These are phyloP conservation scores for Branchipolynoe longqiensis DNA, from an alignment of 2,888 invertebrate genomes.

Conservation along the genomic window DNA sequence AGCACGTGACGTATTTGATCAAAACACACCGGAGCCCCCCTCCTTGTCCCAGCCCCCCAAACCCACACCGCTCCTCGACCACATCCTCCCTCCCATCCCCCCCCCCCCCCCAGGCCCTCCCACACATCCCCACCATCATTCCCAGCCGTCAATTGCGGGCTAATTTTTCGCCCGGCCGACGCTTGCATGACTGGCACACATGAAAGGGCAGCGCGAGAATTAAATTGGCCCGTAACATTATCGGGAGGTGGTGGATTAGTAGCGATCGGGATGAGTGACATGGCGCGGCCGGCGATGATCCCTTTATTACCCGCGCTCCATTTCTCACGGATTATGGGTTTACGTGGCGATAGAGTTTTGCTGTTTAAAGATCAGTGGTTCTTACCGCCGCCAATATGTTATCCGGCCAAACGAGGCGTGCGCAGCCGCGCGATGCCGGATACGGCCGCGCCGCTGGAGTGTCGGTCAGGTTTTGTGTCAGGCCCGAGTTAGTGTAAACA, in stretches of 20 bases:
- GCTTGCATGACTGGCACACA: constrained; percentile 51
- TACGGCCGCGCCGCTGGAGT: background rate
- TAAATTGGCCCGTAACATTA: constrained; percentile 39
- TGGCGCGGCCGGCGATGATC: constrained; percentile 1
- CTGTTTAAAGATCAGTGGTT: constrained; percentile 42
- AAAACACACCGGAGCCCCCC: too few species aligned
- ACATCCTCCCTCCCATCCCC: background rate
- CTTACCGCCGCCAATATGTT: constrained; percentile 29
- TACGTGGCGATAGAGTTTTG: constrained; percentile 5
- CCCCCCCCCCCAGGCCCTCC: too few species aligned
- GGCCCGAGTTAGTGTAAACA: background rate
- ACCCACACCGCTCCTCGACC: background rate
- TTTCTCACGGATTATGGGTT: constrained; percentile 27
- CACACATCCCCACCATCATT: too few species aligned
- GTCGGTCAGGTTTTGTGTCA: background rate
- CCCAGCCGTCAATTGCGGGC: too few species aligned
- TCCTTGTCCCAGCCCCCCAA: constrained; percentile 1
- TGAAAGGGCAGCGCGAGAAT: constrained; percentile 1
- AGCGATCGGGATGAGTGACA: constrained; percentile 24
- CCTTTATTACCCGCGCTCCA: constrained; percentile 11
- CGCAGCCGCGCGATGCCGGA: background rate
- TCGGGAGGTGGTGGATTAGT: constrained; percentile 38
- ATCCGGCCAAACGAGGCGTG: constrained; percentile 35
- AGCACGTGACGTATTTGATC: constrained; percentile 14
- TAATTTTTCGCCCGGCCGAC: background rate